phyloP scores from a whole-genome alignment of 2,888 invertebrate genomes.

The Cordilura impudica region DNA sequence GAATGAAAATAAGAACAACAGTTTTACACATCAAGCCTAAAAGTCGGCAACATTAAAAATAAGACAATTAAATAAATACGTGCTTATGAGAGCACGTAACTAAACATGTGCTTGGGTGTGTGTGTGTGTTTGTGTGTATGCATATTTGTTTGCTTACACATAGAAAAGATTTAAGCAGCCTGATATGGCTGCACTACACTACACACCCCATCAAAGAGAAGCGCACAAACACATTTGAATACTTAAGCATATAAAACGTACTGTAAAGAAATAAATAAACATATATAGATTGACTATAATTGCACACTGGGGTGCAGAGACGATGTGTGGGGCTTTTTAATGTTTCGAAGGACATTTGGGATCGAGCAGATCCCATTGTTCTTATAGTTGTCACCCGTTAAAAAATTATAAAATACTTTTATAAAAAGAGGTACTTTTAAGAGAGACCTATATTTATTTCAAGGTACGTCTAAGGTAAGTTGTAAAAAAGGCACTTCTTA shows the following conservation, averaged over 20 bases:
- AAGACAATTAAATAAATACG: slow-evolving; percentile 71
- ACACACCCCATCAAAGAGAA: not conserved
- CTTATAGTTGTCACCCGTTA: too few species aligned
- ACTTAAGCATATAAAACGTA: slow-evolving; percentile 42
- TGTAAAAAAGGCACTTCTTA: too few species aligned
- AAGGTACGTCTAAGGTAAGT: too few species aligned
- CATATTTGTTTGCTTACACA: not conserved
- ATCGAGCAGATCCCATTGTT: too few species aligned
- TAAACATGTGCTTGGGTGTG: not conserved
- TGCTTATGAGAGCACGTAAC: slow-evolving; percentile 57
- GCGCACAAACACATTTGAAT: slow-evolving; percentile 46
- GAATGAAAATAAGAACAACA: not conserved
- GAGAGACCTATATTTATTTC: too few species aligned
- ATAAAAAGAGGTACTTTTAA: too few species aligned
- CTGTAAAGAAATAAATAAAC: slow-evolving; percentile 18
- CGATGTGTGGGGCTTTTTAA: too few species aligned
- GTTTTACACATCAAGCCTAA: slow-evolving; percentile 63
- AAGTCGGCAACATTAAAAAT: slow-evolving; percentile 72
- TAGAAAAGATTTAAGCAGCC: slow-evolving; percentile 30
- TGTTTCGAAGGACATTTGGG: too few species aligned
- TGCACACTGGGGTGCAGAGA: too few species aligned
- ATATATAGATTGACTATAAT: too few species aligned
- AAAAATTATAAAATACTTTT: too few species aligned
- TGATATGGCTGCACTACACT: slow-evolving; percentile 29
- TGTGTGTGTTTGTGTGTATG: not conserved